Evolutionary conservation across 2,113 vertebrate species (phyloP).

Genomic region (Taurulus bubalis): DNA sequence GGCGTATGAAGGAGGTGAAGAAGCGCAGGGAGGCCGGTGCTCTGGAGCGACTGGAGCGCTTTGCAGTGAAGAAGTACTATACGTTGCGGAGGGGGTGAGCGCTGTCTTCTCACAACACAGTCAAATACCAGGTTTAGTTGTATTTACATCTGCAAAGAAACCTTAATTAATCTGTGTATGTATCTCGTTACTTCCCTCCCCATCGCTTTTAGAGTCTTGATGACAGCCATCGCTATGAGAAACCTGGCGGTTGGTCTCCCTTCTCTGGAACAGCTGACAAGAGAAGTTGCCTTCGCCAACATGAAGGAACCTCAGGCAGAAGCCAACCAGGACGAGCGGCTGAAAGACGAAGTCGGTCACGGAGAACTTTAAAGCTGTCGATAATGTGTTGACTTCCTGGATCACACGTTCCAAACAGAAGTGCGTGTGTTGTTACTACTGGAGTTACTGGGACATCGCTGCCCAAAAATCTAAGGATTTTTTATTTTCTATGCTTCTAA

Average conservation of each 20-base stretch:
- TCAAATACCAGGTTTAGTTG: neutral
- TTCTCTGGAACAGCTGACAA: conserved; percentile 87
- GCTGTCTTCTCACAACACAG: neutral
- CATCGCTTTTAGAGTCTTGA: conserved; percentile 86
- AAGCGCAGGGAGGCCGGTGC: conserved; percentile 82
- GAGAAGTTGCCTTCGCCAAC: conserved; percentile 90
- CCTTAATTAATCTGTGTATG: neutral
- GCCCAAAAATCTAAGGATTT: conserved; percentile 13
- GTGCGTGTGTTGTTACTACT: conserved; percentile 36
- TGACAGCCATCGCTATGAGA: conserved; percentile 91
- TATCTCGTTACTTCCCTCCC: neutral
- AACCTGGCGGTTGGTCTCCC: conserved; percentile 91
- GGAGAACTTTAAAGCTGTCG: conserved; percentile 75
- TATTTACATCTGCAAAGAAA: neutral
- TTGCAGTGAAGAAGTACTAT: conserved; percentile 87
- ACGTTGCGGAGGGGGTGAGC: conserved; percentile 90
- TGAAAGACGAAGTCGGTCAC: conserved; percentile 79
- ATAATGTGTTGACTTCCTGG: conserved; percentile 1
- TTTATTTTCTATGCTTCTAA: conserved; percentile 19
- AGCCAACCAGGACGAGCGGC: conserved; percentile 54
- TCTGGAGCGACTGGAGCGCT: conserved; percentile 84
- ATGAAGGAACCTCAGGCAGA: conserved; percentile 80
- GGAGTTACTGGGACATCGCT: conserved; percentile 51
- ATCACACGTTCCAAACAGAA: conserved; percentile 19
- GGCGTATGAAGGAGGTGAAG: conserved; percentile 84